Conservation (phyloP, 2,113 vertebrate genomes). For the Corydoras sp. region DNA sequence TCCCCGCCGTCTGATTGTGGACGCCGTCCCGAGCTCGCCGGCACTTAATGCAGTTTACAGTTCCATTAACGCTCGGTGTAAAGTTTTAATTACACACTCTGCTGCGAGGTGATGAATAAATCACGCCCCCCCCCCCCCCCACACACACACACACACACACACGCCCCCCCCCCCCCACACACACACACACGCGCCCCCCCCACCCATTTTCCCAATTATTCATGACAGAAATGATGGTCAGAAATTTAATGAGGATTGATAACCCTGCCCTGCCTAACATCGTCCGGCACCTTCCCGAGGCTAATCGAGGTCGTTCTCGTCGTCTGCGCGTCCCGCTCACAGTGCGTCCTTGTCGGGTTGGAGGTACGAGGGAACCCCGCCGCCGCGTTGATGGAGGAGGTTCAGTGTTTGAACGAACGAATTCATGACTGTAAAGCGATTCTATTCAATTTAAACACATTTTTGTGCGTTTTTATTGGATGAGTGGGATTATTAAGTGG, state of each 20-base stretch:
- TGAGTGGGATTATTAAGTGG: no score
- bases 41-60: slow-evolving; percentile 17
- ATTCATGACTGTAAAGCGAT: no score
- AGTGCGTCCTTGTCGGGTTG: slow-evolving; percentile 4
- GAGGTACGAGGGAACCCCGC: not conserved
- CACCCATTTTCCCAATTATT: slow-evolving; percentile 10
- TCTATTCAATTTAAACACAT: no score
- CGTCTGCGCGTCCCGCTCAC: slow-evolving; percentile 18
- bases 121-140: not conserved
- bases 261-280: slow-evolving; percentile 25
- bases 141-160: no score
- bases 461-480: no score
- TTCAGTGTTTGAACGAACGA: no score
- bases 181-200: not conserved
- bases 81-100: slow-evolving; percentile 19
- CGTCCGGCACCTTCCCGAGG: slow-evolving; percentile 14
- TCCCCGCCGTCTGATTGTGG: slow-evolving; percentile 11
- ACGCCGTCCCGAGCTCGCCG: slow-evolving; percentile 8
- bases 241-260: slow-evolving; percentile 32
- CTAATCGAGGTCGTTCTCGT: slow-evolving; percentile 30
- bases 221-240: slow-evolving; percentile 21
- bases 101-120: slow-evolving; percentile 22
- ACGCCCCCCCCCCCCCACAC: not conserved
- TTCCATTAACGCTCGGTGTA: slow-evolving; percentile 6
- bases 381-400: no score